Conservation (phyloP, 2,113 vertebrate genomes). For the Lycaon pictus region DNA sequence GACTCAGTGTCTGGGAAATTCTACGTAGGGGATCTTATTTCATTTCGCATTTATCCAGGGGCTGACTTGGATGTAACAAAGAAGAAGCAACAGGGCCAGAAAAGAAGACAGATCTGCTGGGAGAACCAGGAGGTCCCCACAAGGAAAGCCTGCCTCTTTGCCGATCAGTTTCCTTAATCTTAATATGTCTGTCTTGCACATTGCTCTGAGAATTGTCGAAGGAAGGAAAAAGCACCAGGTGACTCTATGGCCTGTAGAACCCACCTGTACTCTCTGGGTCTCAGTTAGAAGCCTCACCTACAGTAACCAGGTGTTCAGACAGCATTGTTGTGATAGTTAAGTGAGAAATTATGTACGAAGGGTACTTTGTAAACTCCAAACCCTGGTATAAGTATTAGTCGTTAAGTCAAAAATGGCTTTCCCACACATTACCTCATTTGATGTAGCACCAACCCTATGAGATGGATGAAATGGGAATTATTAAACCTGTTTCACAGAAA, state of each 20-base stretch:
- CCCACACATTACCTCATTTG: background rate
- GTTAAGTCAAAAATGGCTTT: slow-evolving; percentile 11
- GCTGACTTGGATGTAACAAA: background rate
- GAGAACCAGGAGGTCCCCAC: background rate
- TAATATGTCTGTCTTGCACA: background rate
- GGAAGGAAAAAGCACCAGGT: background rate
- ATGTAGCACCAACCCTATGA: background rate
- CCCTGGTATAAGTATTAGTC: background rate
- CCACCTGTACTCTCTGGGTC: background rate
- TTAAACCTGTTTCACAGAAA: slow-evolving; percentile 31
- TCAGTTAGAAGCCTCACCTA: background rate
- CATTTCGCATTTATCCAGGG: background rate
- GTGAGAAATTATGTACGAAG: background rate
- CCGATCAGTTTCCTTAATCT: background rate
- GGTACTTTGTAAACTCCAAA: background rate
- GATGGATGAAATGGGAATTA: background rate
- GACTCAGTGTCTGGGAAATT: slow-evolving; percentile 66
- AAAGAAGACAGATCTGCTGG: background rate
- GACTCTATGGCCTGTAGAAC: background rate
- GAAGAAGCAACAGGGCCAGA: background rate
- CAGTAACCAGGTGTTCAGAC: background rate
- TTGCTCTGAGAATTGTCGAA: background rate
- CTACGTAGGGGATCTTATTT: slow-evolving; percentile 25
- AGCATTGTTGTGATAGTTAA: background rate
- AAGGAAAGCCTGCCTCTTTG: background rate